Conservation (phyloP, 2,888 invertebrate genomes). For the Ligdia adustata region DNA sequence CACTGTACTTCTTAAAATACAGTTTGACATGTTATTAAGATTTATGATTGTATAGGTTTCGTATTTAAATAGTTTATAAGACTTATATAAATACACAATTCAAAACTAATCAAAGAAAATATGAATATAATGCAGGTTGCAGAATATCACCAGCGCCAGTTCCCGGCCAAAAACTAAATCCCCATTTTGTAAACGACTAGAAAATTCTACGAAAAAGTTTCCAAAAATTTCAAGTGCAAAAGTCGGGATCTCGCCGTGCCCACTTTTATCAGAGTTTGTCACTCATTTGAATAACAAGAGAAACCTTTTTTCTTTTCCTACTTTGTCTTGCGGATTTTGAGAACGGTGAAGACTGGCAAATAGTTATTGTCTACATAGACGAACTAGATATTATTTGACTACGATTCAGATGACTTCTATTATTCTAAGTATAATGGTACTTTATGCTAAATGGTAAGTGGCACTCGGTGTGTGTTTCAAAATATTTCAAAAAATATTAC, state of each 20-base stretch:
- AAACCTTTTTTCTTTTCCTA: slow-evolving; percentile 64
- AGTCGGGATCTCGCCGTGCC: slow-evolving; percentile 49
- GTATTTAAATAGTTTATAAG: no score
- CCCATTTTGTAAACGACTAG: slow-evolving; percentile 29
- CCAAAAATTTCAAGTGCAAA: slow-evolving; percentile 51
- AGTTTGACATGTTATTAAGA: no score
- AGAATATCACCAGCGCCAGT: background rate
- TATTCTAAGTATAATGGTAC: no score
- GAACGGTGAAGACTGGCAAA: slow-evolving; percentile 12
- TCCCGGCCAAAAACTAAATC: slow-evolving; percentile 10
- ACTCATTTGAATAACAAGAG: slow-evolving; percentile 75
- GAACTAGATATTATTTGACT: no score
- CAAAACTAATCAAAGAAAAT: no score
- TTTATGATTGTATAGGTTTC: no score
- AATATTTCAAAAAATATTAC: no score
- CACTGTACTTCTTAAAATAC: no score
- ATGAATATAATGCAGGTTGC: background rate
- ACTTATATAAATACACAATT: no score
- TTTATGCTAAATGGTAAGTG: no score
- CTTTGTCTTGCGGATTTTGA: slow-evolving; percentile 20
- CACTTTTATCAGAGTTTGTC: slow-evolving; percentile 61
- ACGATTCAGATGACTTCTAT: no score
- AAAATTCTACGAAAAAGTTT: slow-evolving; percentile 52
- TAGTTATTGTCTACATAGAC: slow-evolving; percentile 21
- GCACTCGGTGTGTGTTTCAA: no score